phyloP scores from a whole-genome alignment of 2,888 invertebrate genomes.

The Prenolepis imparis region DNA sequence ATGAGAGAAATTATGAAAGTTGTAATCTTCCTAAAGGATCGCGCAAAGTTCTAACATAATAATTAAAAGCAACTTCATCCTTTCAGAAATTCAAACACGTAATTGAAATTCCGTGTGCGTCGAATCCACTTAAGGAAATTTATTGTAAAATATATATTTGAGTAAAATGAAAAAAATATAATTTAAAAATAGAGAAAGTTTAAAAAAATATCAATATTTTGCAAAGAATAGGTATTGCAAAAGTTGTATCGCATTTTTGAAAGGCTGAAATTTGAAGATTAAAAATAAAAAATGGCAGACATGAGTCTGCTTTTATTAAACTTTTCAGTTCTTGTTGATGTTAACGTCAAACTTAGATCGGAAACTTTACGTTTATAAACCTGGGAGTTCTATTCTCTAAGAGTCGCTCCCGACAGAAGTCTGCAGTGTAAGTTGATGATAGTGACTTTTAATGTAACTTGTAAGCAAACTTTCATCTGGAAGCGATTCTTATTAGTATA shows the following conservation, averaged over 20 bases:
- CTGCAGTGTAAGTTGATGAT: slow-evolving; percentile 2
- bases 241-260: neutral
- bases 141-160: neutral
- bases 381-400: neutral
- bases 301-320: slow-evolving; percentile 5
- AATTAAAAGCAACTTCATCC: neutral
- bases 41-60: neutral
- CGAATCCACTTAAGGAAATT: too few species aligned
- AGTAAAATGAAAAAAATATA: neutral
- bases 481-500: slow-evolving; percentile 4
- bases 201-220: neutral
- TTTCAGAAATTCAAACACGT: neutral
- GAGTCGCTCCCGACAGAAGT: neutral
- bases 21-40: neutral
- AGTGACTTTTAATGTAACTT: neutral
- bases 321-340: neutral
- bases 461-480: neutral
- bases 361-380: neutral
- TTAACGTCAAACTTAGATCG: neutral
- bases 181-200: neutral
- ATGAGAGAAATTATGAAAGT: neutral
- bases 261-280: neutral
- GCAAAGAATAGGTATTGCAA: neutral
- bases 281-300: neutral
- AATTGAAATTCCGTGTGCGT: too few species aligned